phyloP scores from a whole-genome alignment of 1,140 invertebrate genomes.

The Drosophila parvula region DNA sequence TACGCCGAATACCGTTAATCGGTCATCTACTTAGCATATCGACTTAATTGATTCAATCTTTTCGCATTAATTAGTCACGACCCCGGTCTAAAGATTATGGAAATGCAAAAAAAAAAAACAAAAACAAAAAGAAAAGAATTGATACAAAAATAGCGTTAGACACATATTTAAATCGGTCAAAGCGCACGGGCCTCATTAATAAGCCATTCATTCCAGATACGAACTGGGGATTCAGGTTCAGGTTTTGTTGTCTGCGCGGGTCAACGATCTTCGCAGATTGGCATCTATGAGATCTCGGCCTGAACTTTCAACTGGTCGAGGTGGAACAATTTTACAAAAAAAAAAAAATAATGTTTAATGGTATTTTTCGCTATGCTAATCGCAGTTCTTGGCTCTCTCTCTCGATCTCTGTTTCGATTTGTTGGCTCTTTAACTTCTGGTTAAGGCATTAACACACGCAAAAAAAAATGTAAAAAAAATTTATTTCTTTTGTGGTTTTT shows the following conservation, averaged over 20 bases:
- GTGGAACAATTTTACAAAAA: neutral
- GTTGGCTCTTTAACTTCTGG: constrained; percentile 14
- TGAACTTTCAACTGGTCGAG: constrained; percentile 52
- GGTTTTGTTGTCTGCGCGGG: constrained; percentile 11
- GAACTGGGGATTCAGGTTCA: neutral
- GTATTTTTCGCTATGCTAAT: constrained; percentile 32
- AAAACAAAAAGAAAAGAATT: constrained; percentile 4
- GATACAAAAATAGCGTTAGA: neutral
- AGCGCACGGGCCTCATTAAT: constrained; percentile 55
- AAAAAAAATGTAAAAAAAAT: constrained; percentile 75
- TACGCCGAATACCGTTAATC: constrained; percentile 42
- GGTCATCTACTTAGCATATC: constrained; percentile 29
- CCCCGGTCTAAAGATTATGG: constrained; percentile 19
- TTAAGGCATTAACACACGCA: constrained; percentile 51
- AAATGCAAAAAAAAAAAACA: constrained; percentile 17
- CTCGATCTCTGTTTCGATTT: neutral
- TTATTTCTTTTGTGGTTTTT: constrained; percentile 58
- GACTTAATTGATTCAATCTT: neutral
- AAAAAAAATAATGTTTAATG: constrained; percentile 1
- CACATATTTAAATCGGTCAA: constrained; percentile 63
- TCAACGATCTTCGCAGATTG: constrained; percentile 34
- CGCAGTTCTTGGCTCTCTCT: neutral
- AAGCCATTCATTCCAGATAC: constrained; percentile 20
- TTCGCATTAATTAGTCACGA: constrained; percentile 11
- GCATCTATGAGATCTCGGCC: neutral